phyloP scores from a whole-genome alignment of 1,140 invertebrate species.

The Octopus bimaculoides region DNA sequence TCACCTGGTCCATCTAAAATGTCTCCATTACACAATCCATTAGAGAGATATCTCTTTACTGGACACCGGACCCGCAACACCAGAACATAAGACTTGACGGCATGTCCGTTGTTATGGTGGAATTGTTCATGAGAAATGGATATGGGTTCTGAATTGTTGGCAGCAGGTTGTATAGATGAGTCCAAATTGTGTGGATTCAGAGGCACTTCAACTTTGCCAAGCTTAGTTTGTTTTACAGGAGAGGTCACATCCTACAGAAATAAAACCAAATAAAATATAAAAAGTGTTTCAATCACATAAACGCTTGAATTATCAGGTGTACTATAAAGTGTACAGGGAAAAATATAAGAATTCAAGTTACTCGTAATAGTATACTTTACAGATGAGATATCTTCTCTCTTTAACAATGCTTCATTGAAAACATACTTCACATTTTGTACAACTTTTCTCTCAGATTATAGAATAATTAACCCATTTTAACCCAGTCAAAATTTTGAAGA shows the following conservation, averaged over 20 bases:
- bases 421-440: not conserved
- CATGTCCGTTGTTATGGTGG: conserved; percentile 75
- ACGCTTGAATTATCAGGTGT: not conserved
- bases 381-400: not conserved
- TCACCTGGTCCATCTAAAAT: conserved; percentile 34
- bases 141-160: conserved; percentile 73
- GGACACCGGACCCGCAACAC: conserved; percentile 70
- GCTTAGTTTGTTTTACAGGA: conserved; percentile 68
- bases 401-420: not conserved
- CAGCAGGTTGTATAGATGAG: conserved; percentile 67
- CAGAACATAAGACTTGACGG: conserved; percentile 84
- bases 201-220: conserved; percentile 72
- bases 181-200: conserved; percentile 68
- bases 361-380: not conserved
- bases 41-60: conserved; percentile 20
- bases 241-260: conserved; percentile 70
- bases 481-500: no score
- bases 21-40: conserved; percentile 39
- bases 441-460: not conserved
- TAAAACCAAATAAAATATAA: conserved; percentile 9
- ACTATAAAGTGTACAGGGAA: not conserved
- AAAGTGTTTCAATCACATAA: not conserved
- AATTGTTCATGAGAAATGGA: conserved; percentile 83
- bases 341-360: not conserved
- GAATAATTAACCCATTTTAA: no score